Percentiles rank a stretch among this genome's conserved stretches.
Conservation (phyloP, 1,140 invertebrate species). For the Gonioctena quinquepunctata region DNA sequence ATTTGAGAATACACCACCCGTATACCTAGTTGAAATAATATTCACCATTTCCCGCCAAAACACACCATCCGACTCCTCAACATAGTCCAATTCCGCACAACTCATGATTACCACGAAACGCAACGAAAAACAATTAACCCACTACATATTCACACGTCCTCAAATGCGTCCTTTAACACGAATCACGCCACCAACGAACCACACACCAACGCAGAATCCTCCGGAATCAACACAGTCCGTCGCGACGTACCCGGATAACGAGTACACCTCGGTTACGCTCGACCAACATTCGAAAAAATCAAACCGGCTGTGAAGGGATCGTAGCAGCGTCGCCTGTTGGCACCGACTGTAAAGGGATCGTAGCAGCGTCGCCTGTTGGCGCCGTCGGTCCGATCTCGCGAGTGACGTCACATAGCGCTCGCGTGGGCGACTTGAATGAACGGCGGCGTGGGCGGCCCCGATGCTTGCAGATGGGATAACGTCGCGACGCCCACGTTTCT, state of each 20-base stretch:
- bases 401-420: constrained; percentile 44
- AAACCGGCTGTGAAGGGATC: background rate
- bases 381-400: background rate
- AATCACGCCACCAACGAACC: too few species aligned
- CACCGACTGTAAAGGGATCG: background rate
- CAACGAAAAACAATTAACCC: background rate
- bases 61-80: background rate
- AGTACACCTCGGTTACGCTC: background rate
- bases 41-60: background rate
- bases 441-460: constrained; percentile 41
- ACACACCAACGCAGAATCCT: too few species aligned
- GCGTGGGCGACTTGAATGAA: constrained; percentile 48
- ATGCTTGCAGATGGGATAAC: constrained; percentile 4
- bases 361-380: background rate
- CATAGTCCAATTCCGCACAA: too few species aligned
- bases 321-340: background rate
- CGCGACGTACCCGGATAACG: too few species aligned
- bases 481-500: background rate
- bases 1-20: too few species aligned
- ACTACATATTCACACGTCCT: background rate
- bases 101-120: too few species aligned
- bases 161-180: too few species aligned
- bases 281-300: constrained; percentile 3
- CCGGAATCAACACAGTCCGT: too few species aligned
- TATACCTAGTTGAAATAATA: too few species aligned